phyloP scores from a whole-genome alignment of 2,888 invertebrate genomes.

The Homarus gammarus region DNA sequence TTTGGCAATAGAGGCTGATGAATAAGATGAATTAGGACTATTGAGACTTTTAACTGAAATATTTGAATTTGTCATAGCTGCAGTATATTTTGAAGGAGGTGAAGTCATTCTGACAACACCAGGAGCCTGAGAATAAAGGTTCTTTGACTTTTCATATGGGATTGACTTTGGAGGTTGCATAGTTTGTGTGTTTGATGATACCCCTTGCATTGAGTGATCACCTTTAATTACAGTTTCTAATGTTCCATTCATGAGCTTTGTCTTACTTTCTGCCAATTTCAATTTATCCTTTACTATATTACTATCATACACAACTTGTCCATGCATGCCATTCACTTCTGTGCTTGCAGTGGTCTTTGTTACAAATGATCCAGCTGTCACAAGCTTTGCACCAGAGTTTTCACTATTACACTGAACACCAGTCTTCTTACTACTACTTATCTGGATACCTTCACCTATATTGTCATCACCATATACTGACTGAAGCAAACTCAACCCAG shows the following conservation, averaged over 20 bases:
- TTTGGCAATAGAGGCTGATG: conserved; percentile 28
- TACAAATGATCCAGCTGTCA: conserved; percentile 17
- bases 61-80: conserved; percentile 13
- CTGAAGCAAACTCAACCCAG: conserved; percentile 34
- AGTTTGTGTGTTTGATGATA: conserved; percentile 23
- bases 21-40: conserved; percentile 16
- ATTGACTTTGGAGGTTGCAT: neutral
- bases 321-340: conserved; percentile 48
- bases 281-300: neutral
- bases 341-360: conserved; percentile 10
- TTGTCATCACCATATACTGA: conserved; percentile 46
- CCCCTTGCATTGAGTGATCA: conserved; percentile 24
- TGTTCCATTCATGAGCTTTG: conserved; percentile 33
- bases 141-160: conserved; percentile 11
- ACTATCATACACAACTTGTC: conserved; percentile 24
- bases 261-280: conserved; percentile 9
- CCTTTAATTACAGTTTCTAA: conserved; percentile 26
- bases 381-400: conserved; percentile 14
- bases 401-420: conserved; percentile 16
- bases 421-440: conserved; percentile 1
- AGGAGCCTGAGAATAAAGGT: neutral
- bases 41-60: conserved; percentile 35
- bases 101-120: conserved; percentile 23
- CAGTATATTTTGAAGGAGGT: neutral
- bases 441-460: neutral